Conservation (phyloP, 1,140 invertebrate genomes). For the Drosophila kurseongensis region DNA sequence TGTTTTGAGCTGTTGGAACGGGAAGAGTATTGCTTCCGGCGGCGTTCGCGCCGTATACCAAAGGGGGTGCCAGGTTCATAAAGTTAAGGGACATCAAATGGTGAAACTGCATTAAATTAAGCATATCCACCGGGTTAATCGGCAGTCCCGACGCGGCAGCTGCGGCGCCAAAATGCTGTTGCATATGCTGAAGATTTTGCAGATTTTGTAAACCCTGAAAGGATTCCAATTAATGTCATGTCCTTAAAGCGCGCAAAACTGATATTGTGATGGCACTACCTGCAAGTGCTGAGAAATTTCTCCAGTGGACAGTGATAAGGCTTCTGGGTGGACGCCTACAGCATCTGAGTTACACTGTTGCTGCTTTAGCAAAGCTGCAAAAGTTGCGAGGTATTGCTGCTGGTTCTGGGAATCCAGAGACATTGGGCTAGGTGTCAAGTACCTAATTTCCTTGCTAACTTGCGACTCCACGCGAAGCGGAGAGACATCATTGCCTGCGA, state of each 20-base stretch:
- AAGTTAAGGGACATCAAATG: constrained; percentile 86
- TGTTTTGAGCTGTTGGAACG: constrained; percentile 34
- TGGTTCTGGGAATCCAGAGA: constrained; percentile 33
- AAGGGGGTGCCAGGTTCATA: constrained; percentile 84
- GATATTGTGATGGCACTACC: constrained; percentile 1
- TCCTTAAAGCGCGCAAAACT: constrained; percentile 4
- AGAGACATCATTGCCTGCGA: constrained; percentile 11
- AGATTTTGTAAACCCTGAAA: constrained; percentile 60
- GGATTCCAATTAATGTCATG: constrained; percentile 17
- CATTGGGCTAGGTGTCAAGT: constrained; percentile 31
- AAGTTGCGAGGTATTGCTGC: constrained; percentile 56
- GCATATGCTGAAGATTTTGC: constrained; percentile 73
- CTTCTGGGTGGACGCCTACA: constrained; percentile 14
- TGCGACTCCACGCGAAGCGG: constrained; percentile 22
- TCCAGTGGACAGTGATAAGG: constrained; percentile 11
- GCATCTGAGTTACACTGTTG: constrained; percentile 47
- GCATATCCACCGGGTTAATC: constrained; percentile 83
- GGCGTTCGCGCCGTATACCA: constrained; percentile 70
- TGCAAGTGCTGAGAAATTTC: constrained; percentile 48
- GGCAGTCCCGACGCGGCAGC: constrained; percentile 55
- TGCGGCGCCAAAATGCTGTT: constrained; percentile 67
- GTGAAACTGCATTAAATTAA: constrained; percentile 95
- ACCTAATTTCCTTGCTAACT: constrained; percentile 28
- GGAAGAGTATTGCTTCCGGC: neutral
- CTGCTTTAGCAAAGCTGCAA: constrained; percentile 61